These are phyloP conservation scores for Ditula angustiorana DNA, from an alignment of 2,888 invertebrate species.

Conservation along the genomic window DNA sequence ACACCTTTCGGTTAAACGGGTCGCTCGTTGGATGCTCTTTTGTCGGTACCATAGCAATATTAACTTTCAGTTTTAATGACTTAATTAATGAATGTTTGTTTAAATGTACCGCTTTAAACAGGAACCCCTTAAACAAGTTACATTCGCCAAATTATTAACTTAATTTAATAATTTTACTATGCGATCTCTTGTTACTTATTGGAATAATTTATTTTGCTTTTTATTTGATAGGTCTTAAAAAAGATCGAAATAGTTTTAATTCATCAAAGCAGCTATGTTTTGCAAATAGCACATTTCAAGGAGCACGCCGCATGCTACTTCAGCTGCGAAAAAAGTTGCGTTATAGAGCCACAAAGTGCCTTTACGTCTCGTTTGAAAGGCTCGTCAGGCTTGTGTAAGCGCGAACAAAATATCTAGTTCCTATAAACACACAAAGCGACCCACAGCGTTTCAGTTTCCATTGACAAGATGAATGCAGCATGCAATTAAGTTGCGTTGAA, in stretches of 20 bases:
- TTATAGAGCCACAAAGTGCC: constrained; percentile 68
- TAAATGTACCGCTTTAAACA: background rate
- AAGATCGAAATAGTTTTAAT: background rate
- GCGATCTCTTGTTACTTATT: too few species aligned
- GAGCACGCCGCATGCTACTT: constrained; percentile 54
- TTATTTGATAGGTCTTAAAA: too few species aligned
- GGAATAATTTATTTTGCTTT: too few species aligned
- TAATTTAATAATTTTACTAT: background rate
- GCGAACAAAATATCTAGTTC: constrained; percentile 33
- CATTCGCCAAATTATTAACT: background rate
- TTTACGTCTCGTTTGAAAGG: constrained; percentile 60
- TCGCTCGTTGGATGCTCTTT: background rate
- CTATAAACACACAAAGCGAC: constrained; percentile 1
- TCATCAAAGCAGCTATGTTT: constrained; percentile 17
- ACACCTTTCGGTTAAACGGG: background rate
- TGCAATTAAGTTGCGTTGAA: constrained; percentile 18
- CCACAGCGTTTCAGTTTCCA: background rate
- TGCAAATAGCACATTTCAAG: constrained; percentile 22
- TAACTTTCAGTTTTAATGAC: background rate
- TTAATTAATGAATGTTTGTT: constrained; percentile 6
- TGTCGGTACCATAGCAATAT: constrained; percentile 6
- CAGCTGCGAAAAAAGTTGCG: constrained; percentile 56
- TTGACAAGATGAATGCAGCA: constrained; percentile 6
- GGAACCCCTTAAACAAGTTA: background rate
- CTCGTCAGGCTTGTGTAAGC: constrained; percentile 53